Evolutionary conservation across 2,113 vertebrate genomes (phyloP).

Genomic region (Callorhinus ursinus): DNA sequence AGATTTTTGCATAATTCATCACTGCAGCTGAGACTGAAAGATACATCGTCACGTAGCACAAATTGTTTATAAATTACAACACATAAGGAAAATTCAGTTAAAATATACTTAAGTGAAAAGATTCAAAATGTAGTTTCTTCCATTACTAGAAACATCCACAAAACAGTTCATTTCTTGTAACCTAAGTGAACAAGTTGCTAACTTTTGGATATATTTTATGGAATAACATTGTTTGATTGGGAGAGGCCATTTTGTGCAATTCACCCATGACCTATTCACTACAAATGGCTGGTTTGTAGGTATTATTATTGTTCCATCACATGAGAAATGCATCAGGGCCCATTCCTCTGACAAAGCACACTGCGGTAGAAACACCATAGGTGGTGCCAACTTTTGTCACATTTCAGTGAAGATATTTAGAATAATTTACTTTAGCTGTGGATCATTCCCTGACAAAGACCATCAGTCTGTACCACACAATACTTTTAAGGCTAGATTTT

Average conservation of each 20-base stretch:
- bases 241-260: neutral
- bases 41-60: neutral
- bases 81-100: slow-evolving; percentile 41
- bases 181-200: neutral
- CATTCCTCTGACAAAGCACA: neutral
- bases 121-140: slow-evolving; percentile 26
- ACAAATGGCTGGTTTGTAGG: neutral
- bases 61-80: slow-evolving; percentile 5
- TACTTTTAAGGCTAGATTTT: slow-evolving; percentile 21
- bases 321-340: neutral
- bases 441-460: slow-evolving; percentile 12
- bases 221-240: neutral
- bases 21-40: slow-evolving; percentile 21
- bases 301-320: neutral
- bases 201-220: neutral
- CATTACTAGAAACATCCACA: neutral
- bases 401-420: slow-evolving; percentile 5
- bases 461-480: neutral
- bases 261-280: slow-evolving; percentile 9
- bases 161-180: slow-evolving; percentile 21
- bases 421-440: slow-evolving; percentile 40
- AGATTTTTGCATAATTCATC: slow-evolving; percentile 56
- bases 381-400: slow-evolving; percentile 29
- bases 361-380: neutral
- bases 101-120: slow-evolving; percentile 37